phyloP scores from a whole-genome alignment of 2,113 vertebrate species.

The Calidris pugnax region DNA sequence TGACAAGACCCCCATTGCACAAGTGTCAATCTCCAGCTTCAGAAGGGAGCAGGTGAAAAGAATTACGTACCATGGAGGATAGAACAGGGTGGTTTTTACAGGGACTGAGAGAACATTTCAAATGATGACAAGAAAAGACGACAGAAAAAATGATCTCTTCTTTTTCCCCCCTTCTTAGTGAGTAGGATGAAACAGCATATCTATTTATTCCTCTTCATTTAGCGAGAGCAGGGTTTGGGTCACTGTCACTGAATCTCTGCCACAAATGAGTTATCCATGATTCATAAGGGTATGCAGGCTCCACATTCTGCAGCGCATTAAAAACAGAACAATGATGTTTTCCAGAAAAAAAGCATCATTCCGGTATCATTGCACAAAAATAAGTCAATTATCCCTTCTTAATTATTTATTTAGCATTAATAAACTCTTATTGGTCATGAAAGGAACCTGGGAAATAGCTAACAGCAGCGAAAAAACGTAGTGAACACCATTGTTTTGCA shows the following conservation, averaged over 20 bases:
- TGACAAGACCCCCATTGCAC: neutral
- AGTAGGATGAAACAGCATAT: conserved; percentile 4
- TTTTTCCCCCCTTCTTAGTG: neutral
- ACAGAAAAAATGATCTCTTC: neutral
- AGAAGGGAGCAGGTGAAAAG: neutral
- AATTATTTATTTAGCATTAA: conserved; percentile 54
- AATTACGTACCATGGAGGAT: neutral
- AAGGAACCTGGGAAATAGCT: neutral
- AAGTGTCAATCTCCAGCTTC: neutral
- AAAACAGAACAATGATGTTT: conserved; percentile 2
- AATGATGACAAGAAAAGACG: neutral
- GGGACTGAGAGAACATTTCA: neutral
- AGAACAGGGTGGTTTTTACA: neutral
- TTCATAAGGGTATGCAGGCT: conserved; percentile 19
- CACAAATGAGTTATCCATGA: conserved; percentile 28
- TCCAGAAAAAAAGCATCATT: neutral
- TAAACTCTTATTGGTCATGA: conserved; percentile 6
- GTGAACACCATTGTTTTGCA: neutral
- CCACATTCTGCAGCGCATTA: conserved; percentile 2
- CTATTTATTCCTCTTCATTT: conserved; percentile 45
- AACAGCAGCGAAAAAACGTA: neutral
- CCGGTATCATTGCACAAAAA: neutral
- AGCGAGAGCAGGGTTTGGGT: neutral
- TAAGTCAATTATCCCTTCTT: conserved; percentile 28
- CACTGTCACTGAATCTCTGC: conserved; percentile 4